These are phyloP conservation scores for Dolomedes plantarius DNA, from an alignment of 2,888 invertebrate species.

Conservation along the genomic window DNA sequence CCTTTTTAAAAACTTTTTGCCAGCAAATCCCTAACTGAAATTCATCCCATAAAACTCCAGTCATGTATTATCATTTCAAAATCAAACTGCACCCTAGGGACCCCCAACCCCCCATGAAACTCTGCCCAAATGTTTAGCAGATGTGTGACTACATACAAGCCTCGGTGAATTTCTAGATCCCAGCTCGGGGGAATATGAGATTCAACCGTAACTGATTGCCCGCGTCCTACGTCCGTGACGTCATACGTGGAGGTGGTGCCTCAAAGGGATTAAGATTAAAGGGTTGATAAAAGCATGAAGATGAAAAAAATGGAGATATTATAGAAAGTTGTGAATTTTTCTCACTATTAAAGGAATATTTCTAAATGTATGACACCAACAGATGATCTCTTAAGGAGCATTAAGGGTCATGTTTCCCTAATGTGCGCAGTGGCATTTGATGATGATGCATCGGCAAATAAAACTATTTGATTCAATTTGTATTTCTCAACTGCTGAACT, in stretches of 20 bases:
- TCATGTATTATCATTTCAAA: neutral
- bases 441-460: too few species aligned
- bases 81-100: neutral
- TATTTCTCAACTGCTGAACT: too few species aligned
- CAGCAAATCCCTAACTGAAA: too few species aligned
- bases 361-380: too few species aligned
- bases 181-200: neutral
- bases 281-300: neutral
- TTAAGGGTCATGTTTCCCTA: too few species aligned
- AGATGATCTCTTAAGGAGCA: too few species aligned
- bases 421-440: too few species aligned
- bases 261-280: neutral
- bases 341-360: too few species aligned
- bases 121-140: neutral
- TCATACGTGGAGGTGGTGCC: neutral
- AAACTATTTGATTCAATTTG: too few species aligned
- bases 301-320: neutral
- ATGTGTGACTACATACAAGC: neutral
- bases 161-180: conserved; percentile 5
- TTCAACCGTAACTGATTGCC: neutral
- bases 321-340: neutral
- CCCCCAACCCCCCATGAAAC: neutral
- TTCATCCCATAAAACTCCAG: neutral
- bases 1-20: too few species aligned
- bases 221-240: neutral